Base-by-base conservation (phyloP, 2,797 vertebrate genomes). In the Garrulus glandarius region DNA sequence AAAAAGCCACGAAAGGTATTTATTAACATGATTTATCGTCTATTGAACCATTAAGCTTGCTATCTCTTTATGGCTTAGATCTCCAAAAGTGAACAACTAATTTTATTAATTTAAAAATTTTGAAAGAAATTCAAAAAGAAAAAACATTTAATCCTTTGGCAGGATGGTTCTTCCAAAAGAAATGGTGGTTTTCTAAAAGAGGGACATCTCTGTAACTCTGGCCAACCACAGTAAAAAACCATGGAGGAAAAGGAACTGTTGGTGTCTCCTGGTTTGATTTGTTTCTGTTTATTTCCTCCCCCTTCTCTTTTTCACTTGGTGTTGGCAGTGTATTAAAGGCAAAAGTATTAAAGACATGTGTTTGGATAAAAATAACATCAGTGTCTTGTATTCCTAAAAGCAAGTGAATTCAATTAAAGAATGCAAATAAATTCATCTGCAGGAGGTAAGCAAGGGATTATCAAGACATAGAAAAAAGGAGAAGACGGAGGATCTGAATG, bases 401-500 rank as follows among this genome's bases (percentile, higher is more conserved):
- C 14, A 53, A 93, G 76, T 84, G 41, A 79, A 76, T 76, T 93
- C 81, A 92, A 84, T 71, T 87, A 93, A 95, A 59, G 76, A 88
- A 93, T 50, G 79, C 56, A 94, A 94, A 88, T 64, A 37, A 82
- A 11, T 24, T 90, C 59, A 65, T 60, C 67, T 71, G 78, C 61
- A 83, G 75, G 55, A 83, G 55, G 46, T 13, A 11, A 83, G 60
- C 46, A 74, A 80, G 34, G 44, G 61, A 88, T 87, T 92, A 79
- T 43, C 34, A 56, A 74, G 74, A 88, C 30, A 41, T 0, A n/a
- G 13, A 13, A 64, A 92, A 93, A 83, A 82, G 16, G 4, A 78
- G 36, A 71, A 67, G 46, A 32, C 71, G 21, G 56, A 44, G 72
- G 39, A 65, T 67, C 41, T 60, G 64, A 74, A 61, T 32, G 29